phyloP scores from a whole-genome alignment of 2,113 vertebrate species.

The Poecilia latipinna region DNA sequence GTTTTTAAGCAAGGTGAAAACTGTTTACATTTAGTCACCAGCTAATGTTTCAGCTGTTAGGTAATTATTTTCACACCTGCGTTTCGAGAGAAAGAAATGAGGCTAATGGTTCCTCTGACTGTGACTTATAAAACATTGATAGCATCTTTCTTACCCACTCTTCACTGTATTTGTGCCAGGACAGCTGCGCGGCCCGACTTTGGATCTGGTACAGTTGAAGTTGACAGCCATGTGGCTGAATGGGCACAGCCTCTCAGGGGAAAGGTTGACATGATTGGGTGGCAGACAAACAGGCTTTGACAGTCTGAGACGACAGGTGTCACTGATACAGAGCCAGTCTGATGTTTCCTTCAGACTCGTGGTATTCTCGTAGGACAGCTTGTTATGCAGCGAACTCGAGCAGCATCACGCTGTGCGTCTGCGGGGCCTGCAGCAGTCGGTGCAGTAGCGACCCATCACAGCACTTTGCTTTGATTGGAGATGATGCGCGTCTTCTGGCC shows the following conservation, averaged over 20 bases:
- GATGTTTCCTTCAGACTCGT: neutral
- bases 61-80: constrained; percentile 34
- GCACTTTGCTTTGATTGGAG: constrained; percentile 50
- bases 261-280: constrained; percentile 7
- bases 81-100: neutral
- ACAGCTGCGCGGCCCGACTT: constrained; percentile 50
- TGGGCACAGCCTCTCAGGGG: constrained; percentile 41
- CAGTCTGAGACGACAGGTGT: constrained; percentile 12
- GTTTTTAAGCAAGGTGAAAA: too few species aligned
- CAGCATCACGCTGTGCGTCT: neutral
- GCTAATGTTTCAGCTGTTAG: constrained; percentile 27
- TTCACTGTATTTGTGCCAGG: constrained; percentile 16
- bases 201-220: constrained; percentile 40
- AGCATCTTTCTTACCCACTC: neutral
- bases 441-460: constrained; percentile 39
- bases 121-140: constrained; percentile 35
- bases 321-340: constrained; percentile 6
- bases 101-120: constrained; percentile 25
- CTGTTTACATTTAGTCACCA: neutral
- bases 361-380: constrained; percentile 22
- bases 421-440: constrained; percentile 24
- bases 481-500: constrained; percentile 57
- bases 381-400: constrained; percentile 19
- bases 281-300: constrained; percentile 13
- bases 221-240: constrained; percentile 59